Evolutionary conservation across 1,140 invertebrate genomes (phyloP), one percentile per base, ranked within the genome.

Genomic region (Cotesia chilonis): DNA sequence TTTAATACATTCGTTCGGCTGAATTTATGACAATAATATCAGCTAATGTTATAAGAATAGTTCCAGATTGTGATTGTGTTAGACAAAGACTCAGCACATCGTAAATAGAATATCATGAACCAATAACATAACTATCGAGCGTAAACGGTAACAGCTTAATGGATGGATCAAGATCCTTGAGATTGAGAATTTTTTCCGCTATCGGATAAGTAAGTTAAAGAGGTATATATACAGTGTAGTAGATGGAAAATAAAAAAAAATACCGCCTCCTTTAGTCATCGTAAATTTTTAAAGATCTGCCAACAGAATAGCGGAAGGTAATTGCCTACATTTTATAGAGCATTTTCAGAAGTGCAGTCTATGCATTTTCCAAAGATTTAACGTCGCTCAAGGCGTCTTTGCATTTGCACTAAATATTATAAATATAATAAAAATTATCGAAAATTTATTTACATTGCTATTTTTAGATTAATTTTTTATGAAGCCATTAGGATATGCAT

Each of bases 231-330:
- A 28, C 28, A 28, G 1, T 28, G 28, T 28, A 59, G n/a, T 55
- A 59, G 14, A 10, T 20, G 9, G 4, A 59, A 28, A 59, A 20
- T 10, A 28, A 59, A 20, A 17, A 17, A 12, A 64, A 12, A 64
- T 66, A 4, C 12, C 17, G 12, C 51, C 17, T 47, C 14, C n/a
- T 47, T 6, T 12, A 41, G n/a, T 38, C n/a, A 47, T 51, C 38
- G 64, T 66, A 66, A 66, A 51, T 66, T 66, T 52, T 52, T 66
- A 12, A 63, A n/a, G 12, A 66, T 66, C 5, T 14, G 38, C 38
- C 38, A 51, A 17, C 52, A 28, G 36, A 66, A 66, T 17, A 66
- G 14, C 51, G 10, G 20, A 5, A 17, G 41, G 52, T 68, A 68
- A 68, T 68, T 68, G 47, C 28, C 20, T 68, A 47, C 41, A 47